Percentiles rank a stretch among this genome's conserved stretches.
Evolutionary conservation across 2,888 invertebrate species (phyloP).

Genomic region (Spilosoma lubricipeda): DNA sequence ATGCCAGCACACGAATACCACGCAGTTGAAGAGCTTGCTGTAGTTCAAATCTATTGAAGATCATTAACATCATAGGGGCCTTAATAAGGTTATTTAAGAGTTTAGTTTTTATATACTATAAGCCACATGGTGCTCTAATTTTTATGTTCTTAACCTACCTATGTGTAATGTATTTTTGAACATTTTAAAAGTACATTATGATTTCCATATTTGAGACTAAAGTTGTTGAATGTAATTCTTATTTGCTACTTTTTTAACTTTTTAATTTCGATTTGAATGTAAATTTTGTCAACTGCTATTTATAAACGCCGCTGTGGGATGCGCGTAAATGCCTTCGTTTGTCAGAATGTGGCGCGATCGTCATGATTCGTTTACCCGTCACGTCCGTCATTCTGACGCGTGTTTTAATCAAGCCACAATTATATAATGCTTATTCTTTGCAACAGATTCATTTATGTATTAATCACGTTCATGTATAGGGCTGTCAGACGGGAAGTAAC

Average conservation of each 20-base stretch:
- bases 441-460: constrained; percentile 24
- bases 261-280: neutral
- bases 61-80: too few relatives aligned
- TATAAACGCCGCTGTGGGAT: constrained; percentile 8
- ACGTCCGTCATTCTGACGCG: constrained; percentile 30
- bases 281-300: constrained; percentile 1
- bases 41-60: too few relatives aligned
- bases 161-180: too few relatives aligned
- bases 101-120: too few relatives aligned
- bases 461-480: constrained; percentile 25
- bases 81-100: too few relatives aligned
- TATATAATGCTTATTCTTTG: constrained; percentile 36
- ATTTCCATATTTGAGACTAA: too few relatives aligned
- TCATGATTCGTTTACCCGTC: constrained; percentile 40
- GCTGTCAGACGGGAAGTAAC: constrained; percentile 3
- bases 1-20: too few relatives aligned
- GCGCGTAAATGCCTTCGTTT: constrained; percentile 17
- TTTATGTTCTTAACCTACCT: too few relatives aligned
- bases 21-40: too few relatives aligned
- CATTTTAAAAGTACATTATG: too few relatives aligned
- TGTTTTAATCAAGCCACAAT: constrained; percentile 38
- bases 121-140: too few relatives aligned
- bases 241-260: neutral
- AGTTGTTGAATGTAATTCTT: neutral
- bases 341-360: constrained; percentile 29